Evolutionary conservation across 2,797 vertebrate species (phyloP), one percentile per base, ranked within the genome.

Genomic region (Danio tinwini): DNA sequence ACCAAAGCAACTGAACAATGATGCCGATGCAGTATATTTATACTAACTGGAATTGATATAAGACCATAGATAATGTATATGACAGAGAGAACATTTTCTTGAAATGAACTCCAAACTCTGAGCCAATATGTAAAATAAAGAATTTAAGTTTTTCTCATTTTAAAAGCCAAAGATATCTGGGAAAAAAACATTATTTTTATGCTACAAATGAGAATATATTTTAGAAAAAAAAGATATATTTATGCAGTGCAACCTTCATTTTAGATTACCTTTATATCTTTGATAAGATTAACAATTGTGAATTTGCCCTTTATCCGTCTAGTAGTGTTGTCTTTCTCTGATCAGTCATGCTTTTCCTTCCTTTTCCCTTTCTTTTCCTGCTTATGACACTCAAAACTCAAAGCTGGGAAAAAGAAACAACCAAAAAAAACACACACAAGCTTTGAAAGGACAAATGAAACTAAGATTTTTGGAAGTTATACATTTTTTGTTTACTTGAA

Each of bases 321-420:
- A 61, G n/a, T 73, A 56, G 19, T 64, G 69, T 56, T 52, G 13
- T 3, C 29, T 50, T 61, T 69, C 42, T 69, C 16, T 7, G 6
- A 77, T 61, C 14, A 49, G 53, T 42, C 44, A 52, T 44, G 47
- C 42, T 16, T 56, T 69, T 52, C 56, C 68, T 45, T 39, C 40
- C 73, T 64, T 78, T 78, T 45, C 64, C 86, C 68, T 0, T 75
- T 70, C 45, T 81, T 85, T 85, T 82, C 53, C 76, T 68, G 21
- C 75, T 17, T 82, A 37, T 70, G 76, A 42, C 49, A 45, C 52
- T 45, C 63, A 55, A 74, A 42, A 67, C 59, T 63, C 21, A 64
- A 80, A 61, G 42, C 49, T 47, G 74, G 69, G 61, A 79, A 52
- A 74, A 85, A 87, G 81, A 85, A 93, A 93, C 91, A 92, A 91